Evolutionary conservation across 2,113 vertebrate genomes (phyloP), one percentile per base, ranked within the genome.

Genomic region (Poeciliopsis occidentalis): DNA sequence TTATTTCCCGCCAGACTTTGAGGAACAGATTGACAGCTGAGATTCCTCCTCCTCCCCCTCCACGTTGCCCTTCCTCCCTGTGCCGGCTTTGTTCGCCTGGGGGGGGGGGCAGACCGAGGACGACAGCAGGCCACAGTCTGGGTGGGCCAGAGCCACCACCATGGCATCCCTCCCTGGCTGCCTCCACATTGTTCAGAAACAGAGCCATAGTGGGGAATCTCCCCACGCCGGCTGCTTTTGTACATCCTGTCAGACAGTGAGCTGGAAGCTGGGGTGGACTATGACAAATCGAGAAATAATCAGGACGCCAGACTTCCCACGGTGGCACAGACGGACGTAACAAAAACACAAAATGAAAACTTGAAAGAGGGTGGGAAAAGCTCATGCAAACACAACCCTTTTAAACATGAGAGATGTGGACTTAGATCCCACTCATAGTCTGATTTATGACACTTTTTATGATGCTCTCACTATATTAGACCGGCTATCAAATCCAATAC

Each of bases 21-120:
- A 51, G 78, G 71, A 63, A 75, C 62, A 78, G 88, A 92, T 69
- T 85, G 93, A 94, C 94, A 95, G 94, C 92, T 95, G 93, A 89
- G 83, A 80, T 76, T 73, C 34, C 63, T 60, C 70, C 79, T 64
- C 68, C 76, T 62, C 74, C 73, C 47, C 64, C 67, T 29, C 69
- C 26, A 6, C 12, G 66, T 64, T 64, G 61, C 75, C 77, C 71
- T 69, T 73, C 73, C 71, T 82, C 83, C 85, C 77, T 86, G 78
- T 79, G 76, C 83, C 32, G 69, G 80, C 91, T 90, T 94, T 95
- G 93, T 92, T 92, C 81, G n/a, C 70, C 26, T 78, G 24, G 79
- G 65, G 87, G 88, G 15, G 17, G 75, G 63, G 80, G 87, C 80
- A 89, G 84, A 90, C 89, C 86, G 86, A 92, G 79, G 47, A 73